Evolutionary conservation across 1,140 invertebrate genomes (phyloP).

Genomic region (Spodoptera frugiperda): DNA sequence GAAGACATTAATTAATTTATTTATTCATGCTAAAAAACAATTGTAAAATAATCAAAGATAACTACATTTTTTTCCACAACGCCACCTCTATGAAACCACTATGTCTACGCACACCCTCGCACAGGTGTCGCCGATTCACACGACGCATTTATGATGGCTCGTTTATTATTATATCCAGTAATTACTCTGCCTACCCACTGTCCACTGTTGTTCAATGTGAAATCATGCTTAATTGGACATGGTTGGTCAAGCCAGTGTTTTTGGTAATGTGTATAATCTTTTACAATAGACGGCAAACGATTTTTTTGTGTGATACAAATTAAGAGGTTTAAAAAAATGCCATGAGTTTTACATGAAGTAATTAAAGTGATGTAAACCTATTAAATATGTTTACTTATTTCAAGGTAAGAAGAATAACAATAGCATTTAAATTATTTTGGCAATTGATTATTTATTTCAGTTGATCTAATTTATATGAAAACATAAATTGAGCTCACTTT

Average conservation of each 20-base stretch:
- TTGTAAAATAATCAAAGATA: not conserved
- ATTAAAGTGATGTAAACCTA: too few species aligned
- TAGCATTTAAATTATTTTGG: too few species aligned
- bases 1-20: too few species aligned
- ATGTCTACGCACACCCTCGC: constrained; percentile 58
- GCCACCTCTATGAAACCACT: constrained; percentile 19
- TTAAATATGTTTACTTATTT: too few species aligned
- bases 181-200: constrained; percentile 58
- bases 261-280: not conserved
- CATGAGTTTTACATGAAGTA: too few species aligned
- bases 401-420: too few species aligned
- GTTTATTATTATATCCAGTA: constrained; percentile 75
- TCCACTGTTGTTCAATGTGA: constrained; percentile 38
- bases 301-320: not conserved
- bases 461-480: too few species aligned
- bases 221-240: constrained; percentile 12
- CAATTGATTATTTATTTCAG: too few species aligned
- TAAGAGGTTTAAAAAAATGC: not conserved
- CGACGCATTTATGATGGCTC: constrained; percentile 73
- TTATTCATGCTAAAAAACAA: too few species aligned
- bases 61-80: not conserved
- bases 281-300: not conserved
- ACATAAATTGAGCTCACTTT: too few species aligned
- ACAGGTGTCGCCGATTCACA: constrained; percentile 82
- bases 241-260: not conserved